These are phyloP conservation scores for Ptychobarbus kaznakovi DNA, from an alignment of 2,797 vertebrate species.

Conservation along the genomic window DNA sequence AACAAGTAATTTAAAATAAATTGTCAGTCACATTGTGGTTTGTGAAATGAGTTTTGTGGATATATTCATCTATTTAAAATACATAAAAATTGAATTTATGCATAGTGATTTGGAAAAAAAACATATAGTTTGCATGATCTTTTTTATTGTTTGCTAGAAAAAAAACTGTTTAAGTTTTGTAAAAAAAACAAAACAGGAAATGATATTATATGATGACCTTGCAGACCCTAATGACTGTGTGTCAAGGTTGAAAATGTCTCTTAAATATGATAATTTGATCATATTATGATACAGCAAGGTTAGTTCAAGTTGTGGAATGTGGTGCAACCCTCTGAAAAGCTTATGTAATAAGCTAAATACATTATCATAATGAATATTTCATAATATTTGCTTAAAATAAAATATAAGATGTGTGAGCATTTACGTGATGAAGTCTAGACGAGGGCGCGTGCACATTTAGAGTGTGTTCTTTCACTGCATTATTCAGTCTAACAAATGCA, in stretches of 20 bases:
- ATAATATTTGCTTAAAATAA: neutral
- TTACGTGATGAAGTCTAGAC: too few species aligned
- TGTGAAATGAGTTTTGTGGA: too few species aligned
- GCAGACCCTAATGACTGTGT: neutral
- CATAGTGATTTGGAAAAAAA: neutral
- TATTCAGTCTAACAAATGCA: too few species aligned
- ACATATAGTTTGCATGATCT: too few species aligned
- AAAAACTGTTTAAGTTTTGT: too few species aligned
- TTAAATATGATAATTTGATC: neutral
- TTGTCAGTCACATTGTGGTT: neutral
- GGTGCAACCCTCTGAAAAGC: neutral
- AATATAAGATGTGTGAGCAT: neutral
- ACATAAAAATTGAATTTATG: neutral
- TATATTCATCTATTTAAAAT: neutral
- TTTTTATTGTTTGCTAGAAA: too few species aligned
- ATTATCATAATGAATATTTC: neutral
- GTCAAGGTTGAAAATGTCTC: neutral
- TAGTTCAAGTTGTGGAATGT: neutral
- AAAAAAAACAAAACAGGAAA: neutral
- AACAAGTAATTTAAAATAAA: too few species aligned
- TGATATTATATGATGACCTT: neutral
- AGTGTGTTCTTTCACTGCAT: too few species aligned
- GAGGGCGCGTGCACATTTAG: too few species aligned
- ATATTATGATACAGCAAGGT: neutral
- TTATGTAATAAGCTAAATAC: neutral